phyloP scores from a whole-genome alignment of 2,797 vertebrate genomes.

The Periophthalmus magnuspinnatus region DNA sequence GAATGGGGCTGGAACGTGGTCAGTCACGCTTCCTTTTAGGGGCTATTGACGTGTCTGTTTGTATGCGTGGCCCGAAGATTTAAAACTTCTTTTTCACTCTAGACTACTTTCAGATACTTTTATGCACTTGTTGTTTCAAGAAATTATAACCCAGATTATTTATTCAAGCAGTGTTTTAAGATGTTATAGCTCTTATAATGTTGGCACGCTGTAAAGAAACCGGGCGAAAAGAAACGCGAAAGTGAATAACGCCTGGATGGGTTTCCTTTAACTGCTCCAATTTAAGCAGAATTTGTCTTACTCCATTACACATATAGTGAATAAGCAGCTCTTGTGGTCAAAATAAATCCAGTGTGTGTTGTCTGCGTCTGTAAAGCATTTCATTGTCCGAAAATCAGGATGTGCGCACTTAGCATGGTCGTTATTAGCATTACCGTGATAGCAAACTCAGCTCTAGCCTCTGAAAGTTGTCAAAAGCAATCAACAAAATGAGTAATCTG shows the following conservation, averaged over 20 bases:
- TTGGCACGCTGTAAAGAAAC: neutral
- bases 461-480: too few species aligned
- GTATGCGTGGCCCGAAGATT: slow-evolving; percentile 22
- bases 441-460: too few species aligned
- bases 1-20: slow-evolving; percentile 71
- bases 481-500: too few species aligned
- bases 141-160: neutral
- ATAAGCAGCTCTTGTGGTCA: too few species aligned
- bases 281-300: too few species aligned
- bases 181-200: neutral
- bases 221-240: neutral
- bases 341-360: too few species aligned
- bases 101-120: slow-evolving; percentile 11
- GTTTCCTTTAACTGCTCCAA: too few species aligned
- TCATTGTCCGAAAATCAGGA: too few species aligned
- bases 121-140: neutral
- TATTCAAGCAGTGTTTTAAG: neutral
- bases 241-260: neutral
- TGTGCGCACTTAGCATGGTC: too few species aligned
- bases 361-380: too few species aligned
- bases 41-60: slow-evolving; percentile 37
- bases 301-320: too few species aligned
- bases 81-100: slow-evolving; percentile 11
- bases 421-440: too few species aligned
- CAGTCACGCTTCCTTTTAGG: slow-evolving; percentile 69